A percentile compares a stretch with the other conserved stretches of the same genome.
Conservation (phyloP, 2,113 vertebrate species). For the Antechinus flavipes region DNA sequence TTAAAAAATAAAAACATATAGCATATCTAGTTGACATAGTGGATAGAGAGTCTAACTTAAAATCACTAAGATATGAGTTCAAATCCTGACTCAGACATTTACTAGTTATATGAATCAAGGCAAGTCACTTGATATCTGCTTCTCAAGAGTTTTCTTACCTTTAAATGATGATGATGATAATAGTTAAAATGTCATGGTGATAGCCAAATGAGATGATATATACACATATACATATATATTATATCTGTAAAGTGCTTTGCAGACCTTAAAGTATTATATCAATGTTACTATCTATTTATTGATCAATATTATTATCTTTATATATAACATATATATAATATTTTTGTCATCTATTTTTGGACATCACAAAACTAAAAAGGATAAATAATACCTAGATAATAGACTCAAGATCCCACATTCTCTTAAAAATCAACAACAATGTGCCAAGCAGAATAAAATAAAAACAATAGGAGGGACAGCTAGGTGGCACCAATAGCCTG, state of each 20-base stretch:
- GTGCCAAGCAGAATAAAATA: neutral
- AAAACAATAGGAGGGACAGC: neutral
- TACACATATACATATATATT: neutral
- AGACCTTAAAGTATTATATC: neutral
- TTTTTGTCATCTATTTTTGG: neutral
- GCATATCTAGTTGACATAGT: neutral
- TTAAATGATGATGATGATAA: neutral
- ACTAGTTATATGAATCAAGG: neutral
- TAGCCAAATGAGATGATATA: neutral
- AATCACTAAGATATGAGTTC: neutral
- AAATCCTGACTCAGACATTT: neutral
- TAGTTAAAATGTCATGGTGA: neutral
- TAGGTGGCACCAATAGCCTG: neutral
- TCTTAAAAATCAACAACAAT: neutral
- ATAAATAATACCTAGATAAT: neutral
- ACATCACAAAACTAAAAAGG: neutral
- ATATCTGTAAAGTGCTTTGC: neutral
- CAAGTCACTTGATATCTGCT: neutral
- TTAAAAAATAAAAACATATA: neutral
- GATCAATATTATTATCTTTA: neutral
- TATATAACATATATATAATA: no score
- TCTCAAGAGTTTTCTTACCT: neutral
- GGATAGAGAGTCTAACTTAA: neutral
- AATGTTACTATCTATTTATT: neutral
- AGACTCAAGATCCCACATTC: neutral